Base-by-base conservation (phyloP, 2,888 invertebrate species). In the Rugalucina vietnamica region DNA sequence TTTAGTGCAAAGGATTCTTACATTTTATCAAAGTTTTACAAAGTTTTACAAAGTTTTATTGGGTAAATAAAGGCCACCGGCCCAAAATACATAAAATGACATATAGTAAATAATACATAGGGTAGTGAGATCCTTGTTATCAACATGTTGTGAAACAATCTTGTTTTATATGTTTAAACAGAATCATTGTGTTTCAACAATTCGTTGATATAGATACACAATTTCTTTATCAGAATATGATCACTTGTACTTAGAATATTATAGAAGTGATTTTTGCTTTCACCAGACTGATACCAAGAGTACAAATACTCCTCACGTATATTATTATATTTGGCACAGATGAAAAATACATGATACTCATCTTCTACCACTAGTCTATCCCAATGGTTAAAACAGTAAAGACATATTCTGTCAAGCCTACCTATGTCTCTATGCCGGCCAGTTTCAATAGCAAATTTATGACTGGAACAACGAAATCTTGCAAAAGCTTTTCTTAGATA, bases 391-490 rank as follows among this genome's bases (percentile, higher is more conserved):
- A 49, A n/a, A 43, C 77, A 77, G 36, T 49, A 71, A 21, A 24
- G 1, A 24, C 71, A 77, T 39, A 50, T 54, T 71, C 77, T 21
- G 21, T 77, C 36, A 70, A 49, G 70, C 24, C 79, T 79, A 8
- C 39, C 36, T 18, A 73, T 79, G 37, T 43, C 50, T 73, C 27
- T 57, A 36, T 79, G 60, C 12, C 79, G 37, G 43, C 79, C 79
- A 39, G 39, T 29, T 43, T 74, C 73, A 39, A 74, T 79, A 10
- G 29, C 39, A n/a, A 79, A 29, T 32, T 79, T 79, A 29, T 73
- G 79, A 43, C 65, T 79, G 3, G 72, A 73, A 60, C 79, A 79
- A 27, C 73, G 12, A 43, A 79, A 79, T n/a, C 73, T 12, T 34
- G 73, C 50, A 14, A 79, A 34, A 60, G 79, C 72, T 37, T 60